Conservation (phyloP, 2,797 vertebrate genomes). For the Momotus momota region DNA sequence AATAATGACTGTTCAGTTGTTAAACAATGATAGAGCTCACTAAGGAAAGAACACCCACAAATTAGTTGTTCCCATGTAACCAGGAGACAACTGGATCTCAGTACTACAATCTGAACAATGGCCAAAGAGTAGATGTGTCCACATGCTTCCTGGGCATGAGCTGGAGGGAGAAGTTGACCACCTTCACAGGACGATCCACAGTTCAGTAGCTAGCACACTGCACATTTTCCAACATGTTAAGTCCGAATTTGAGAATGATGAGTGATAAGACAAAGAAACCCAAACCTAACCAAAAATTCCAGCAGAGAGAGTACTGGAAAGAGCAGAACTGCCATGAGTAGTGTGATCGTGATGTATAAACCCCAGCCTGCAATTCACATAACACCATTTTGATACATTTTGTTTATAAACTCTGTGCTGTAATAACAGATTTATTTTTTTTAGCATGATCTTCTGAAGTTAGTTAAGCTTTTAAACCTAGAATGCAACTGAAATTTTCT, state of each 20-base stretch:
- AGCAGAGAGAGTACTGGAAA: not conserved
- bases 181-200: rapidly evolving
- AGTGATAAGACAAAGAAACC: not conserved
- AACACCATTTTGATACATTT: not conserved
- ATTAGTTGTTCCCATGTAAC: rapidly evolving
- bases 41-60: not conserved
- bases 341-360: not conserved
- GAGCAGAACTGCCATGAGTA: not conserved
- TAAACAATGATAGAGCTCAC: not conserved
- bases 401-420: not conserved
- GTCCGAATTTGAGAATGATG: not conserved
- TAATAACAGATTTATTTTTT: not conserved
- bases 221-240: not conserved
- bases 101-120: not conserved
- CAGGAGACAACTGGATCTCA: not conserved
- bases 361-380: not conserved
- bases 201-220: rapidly evolving
- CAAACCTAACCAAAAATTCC: not conserved
- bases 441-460: not conserved
- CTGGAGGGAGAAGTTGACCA: rapidly evolving
- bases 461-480: not conserved
- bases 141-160: not conserved
- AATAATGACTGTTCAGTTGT: not conserved
- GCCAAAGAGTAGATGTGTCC: not conserved
- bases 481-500: not conserved